Evolutionary conservation across 2,888 invertebrate genomes (phyloP), one percentile per base, ranked within the genome.

Genomic region (Drosophila algonquin): DNA sequence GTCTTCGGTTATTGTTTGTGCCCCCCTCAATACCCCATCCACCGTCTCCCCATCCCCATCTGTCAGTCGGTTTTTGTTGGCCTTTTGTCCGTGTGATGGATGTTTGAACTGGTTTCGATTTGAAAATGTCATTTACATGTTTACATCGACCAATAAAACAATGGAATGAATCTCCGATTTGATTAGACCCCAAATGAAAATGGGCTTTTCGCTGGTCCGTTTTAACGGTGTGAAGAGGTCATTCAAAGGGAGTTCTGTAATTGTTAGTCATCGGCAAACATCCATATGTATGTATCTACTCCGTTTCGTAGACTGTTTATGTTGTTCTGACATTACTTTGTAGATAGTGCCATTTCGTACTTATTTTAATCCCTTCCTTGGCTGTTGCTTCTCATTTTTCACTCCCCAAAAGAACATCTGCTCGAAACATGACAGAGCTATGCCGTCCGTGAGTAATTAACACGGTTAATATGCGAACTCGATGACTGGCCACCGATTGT

Each of bases 21-120:
- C 27, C 27, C 1, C 27, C 7, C 1, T 8, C 30, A 1, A 24
- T 24, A 5, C 24, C 24, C 24, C 24, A 5, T 24, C 24, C 30
- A 6, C 27, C 27, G 1, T 1, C 6, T 27, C 27, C 27, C 27
- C 27, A 7, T 27, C 27, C 1, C 30, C 7, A 1, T 55, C 44
- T 54, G 56, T 32, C 63, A 50, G 50, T 63, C 44, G 63, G 16
- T 48, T 30, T 50, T 18, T 56, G 68, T 65, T 53, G 35, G 51
- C 58, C 16, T 40, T 40, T 40, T 6, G 40, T 40, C 21, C 30
- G 16, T 53, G 53, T 75, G 65, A 83, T 78, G 64, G 48, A 76
- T 73, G 73, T 60, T 75, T 75, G 63, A 64, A 78, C 75, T 81
- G 73, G 79, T 81, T 79, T 80, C 27, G 69, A 68, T 57, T 69